phyloP scores from a whole-genome alignment of 1,140 invertebrate species.

The Zeugodacus cucurbitae region DNA sequence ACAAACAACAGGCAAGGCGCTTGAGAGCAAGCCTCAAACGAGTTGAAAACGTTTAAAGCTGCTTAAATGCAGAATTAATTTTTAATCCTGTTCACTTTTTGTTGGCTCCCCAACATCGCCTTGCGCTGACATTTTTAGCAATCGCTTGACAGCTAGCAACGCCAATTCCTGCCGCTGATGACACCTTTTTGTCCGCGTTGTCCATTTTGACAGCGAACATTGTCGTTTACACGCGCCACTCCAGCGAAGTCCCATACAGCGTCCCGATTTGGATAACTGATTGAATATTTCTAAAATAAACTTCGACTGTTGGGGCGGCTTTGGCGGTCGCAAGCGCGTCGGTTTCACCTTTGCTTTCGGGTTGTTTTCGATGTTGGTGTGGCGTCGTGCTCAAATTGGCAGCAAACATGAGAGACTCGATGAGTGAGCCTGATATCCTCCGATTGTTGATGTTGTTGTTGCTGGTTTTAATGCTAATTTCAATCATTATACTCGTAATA shows the following conservation, averaged over 20 bases:
- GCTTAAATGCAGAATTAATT: constrained; percentile 38
- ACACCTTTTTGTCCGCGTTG: constrained; percentile 29
- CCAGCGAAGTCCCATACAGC: not conserved
- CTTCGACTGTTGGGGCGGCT: not conserved
- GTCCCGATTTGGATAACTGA: no score
- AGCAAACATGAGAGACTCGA: not conserved
- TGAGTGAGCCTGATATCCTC: not conserved
- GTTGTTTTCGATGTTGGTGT: not conserved
- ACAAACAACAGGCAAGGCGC: not conserved
- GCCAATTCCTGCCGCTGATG: constrained; percentile 2
- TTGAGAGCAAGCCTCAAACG: not conserved
- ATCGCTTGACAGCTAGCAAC: constrained; percentile 31
- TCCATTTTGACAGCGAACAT: constrained; percentile 40
- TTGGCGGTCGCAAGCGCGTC: not conserved
- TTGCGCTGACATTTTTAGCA: not conserved
- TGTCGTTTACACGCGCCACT: constrained; percentile 13
- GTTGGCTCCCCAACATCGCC: not conserved
- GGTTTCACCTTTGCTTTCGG: not conserved
- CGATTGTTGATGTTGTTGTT: not conserved
- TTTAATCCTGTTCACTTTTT: constrained; percentile 16
- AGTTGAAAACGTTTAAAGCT: not conserved
- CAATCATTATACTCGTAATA: constrained; percentile 21
- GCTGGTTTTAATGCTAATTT: constrained; percentile 4
- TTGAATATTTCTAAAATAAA: no score
- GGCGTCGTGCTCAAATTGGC: not conserved